Base-by-base conservation (phyloP, 1,140 invertebrate genomes). In the Drosophila prosaltans region DNA sequence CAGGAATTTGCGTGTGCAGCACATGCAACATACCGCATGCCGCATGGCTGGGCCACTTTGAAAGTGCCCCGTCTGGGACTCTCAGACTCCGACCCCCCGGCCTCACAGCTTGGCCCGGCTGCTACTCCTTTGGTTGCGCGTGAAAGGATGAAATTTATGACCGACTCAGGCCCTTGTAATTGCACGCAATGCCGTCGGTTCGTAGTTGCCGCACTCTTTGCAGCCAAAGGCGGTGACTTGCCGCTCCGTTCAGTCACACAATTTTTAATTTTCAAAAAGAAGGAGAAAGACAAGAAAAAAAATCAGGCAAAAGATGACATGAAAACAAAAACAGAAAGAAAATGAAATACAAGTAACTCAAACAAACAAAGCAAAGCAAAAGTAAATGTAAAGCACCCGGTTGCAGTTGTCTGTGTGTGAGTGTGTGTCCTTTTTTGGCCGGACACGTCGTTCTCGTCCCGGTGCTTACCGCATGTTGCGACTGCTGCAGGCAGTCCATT, bases 111-210 rank as follows among this genome's bases (percentile, higher is more conserved):
- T 59, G 32, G 55, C 16, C 40, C 21, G 39, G 21, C 69, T 72
- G 74, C 83, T 88, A 84, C 84, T 86, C 45, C 45, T 86, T 88
- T 59, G 68, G 59, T 67, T 68, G 80, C 68, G 68, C 68, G 72
- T 65, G 63, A 81, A 82, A 86, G 83, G 83, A 80, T 71, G 77
- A 60, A 89, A 88, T 88, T 88, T 88, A 88, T 78, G 83, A 71
- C 43, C 26, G 70, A 65, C 58, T 58, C 68, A 80, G 73, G 59
- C 69, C 65, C 74, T 60, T 77, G 83, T 88, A 88, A 86, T 88
- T 86, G 83, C 83, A 86, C 82, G 82, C 82, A 86, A 86, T 83
- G 80, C 76, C 65, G 69, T 65, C 40, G 69, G 26, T 7, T 36
- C 61, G 60, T 39, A 43, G 71, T 39, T 62, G 45, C 45, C 45